phyloP scores from a whole-genome alignment of 2,113 vertebrate species.

The Suncus etruscus region DNA sequence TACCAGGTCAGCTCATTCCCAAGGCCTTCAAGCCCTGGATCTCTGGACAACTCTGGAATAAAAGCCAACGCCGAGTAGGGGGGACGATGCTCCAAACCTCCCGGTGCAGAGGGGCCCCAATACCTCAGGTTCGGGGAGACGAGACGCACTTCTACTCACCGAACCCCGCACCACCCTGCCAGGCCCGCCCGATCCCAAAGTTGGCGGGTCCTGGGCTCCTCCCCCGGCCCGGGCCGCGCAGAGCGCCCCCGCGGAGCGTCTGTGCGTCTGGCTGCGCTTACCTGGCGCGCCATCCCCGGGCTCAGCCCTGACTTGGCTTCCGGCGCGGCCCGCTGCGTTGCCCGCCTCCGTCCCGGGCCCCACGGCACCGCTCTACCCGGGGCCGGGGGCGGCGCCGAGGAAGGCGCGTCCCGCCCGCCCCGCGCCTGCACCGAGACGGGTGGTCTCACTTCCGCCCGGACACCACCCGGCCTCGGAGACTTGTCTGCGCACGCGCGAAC shows the following conservation, averaged over 20 bases:
- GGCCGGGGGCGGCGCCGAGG: background rate
- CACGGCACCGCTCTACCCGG: background rate
- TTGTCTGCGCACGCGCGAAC: constrained; percentile 45
- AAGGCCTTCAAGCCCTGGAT: constrained; percentile 25
- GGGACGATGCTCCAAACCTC: no score
- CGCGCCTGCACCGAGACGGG: background rate
- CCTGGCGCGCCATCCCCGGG: constrained; percentile 78
- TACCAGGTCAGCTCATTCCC: background rate
- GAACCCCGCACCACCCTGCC: background rate
- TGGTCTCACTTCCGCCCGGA: constrained; percentile 51
- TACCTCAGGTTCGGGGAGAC: background rate
- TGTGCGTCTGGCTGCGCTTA: constrained; percentile 24
- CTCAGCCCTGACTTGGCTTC: constrained; percentile 56
- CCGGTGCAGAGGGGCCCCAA: background rate
- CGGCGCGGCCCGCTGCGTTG: constrained; percentile 26
- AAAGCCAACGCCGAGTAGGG: background rate
- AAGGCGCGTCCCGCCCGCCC: background rate
- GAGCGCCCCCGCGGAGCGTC: background rate
- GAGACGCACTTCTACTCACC: no score
- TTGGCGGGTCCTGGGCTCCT: background rate
- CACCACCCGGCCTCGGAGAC: background rate
- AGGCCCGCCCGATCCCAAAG: background rate
- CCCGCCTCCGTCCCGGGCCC: background rate
- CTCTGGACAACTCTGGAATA: background rate
- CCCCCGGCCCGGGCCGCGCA: background rate